Evolutionary conservation across 2,888 invertebrate species (phyloP), one percentile per base, ranked within the genome.

Genomic region (Luperina nickerlii): DNA sequence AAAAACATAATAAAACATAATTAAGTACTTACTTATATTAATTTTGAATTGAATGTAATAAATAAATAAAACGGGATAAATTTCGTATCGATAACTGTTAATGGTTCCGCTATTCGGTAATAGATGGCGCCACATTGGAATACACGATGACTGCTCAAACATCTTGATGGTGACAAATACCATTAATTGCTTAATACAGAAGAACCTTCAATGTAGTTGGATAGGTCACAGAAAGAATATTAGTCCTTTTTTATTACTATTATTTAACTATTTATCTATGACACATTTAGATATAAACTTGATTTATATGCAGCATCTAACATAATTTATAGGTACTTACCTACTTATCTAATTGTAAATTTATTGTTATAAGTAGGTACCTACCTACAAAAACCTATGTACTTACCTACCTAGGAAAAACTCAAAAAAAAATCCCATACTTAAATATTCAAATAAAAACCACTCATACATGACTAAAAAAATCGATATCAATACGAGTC

Each of bases 41-140:
- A 48, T 74, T 32, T 27, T 27, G 0, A 27, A 51, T 32, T 20
- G 4, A 42, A 11, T 27, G 13, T 54, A 65, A 18, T 1, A 1
- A 38, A 45, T 24, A 24, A 45, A 71, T 6, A 24, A 27, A 27
- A 66, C 1, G 0, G 15, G 0, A 27, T 60, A 38, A 38, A 60
- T 1, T 57, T 66, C 2, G 8, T 67, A 79, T 88, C 65, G 86
- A 88, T 88, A 80, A 75, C 65, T 78, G 4, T 54, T 20, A 60
- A 11, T 79, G 48, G 65, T 91, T 87, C 78, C 6, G 87, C 95
- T 94, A 94, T 91, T 93, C 91, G 71, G 57, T 86, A 86, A 90
- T 24, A 95, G 96, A 94, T 95, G 96, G 94, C 96, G 93, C 79
- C 81, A 76, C 82, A 66, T 62, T 51, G 8, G 8, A 67, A 51